Evolutionary conservation across 2,113 vertebrate species (phyloP), one percentile per base, ranked within the genome.

Genomic region (Siphamia tubifer): DNA sequence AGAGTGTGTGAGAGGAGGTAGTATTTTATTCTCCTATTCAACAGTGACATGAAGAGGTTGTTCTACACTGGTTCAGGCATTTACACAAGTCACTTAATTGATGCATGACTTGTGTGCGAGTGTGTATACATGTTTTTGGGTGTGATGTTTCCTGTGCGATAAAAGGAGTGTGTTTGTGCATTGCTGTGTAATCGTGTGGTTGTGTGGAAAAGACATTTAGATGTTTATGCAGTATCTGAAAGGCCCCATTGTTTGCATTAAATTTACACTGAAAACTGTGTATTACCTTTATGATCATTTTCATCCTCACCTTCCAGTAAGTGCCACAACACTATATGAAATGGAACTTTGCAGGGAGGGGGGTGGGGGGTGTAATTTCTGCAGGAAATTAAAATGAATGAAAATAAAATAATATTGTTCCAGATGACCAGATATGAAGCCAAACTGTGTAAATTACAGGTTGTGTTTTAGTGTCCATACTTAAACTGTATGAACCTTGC

Each of bases 11-110:
- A 42, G 61, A 42, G 24, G 52, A 11, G 15, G n/a, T 25, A 11
- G 24, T 77, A 51, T 75, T 81, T 79, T 52, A 74, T 38, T 12
- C 44, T 9, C 73, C 55, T 5, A 38, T 75, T 84, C 53, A 68
- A 54, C 17, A 19, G 25, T 53, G 69, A 67, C 72, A 36, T 31
- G 23, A 43, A 66, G 54, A 56, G 24, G 27, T 28, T 45, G 21
- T 62, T 27, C 6, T 24, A 32, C 53, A 44, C 70, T 56, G 4
- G 6, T 0, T 16, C 12, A 2, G 9, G 60, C 6, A 42, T 56
- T 73, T 82, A 62, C 69, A 80, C 3, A 4, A 70, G 56, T 4
- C 27, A 24, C 6, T 12, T 27, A 19, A 73, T 27, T 74, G 68
- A 53, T 52, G 36, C 21, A 10, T 25, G 1, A 43, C 30, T 13